phyloP scores from a whole-genome alignment of 2,888 invertebrate species.

The Bombyx huttoni region DNA sequence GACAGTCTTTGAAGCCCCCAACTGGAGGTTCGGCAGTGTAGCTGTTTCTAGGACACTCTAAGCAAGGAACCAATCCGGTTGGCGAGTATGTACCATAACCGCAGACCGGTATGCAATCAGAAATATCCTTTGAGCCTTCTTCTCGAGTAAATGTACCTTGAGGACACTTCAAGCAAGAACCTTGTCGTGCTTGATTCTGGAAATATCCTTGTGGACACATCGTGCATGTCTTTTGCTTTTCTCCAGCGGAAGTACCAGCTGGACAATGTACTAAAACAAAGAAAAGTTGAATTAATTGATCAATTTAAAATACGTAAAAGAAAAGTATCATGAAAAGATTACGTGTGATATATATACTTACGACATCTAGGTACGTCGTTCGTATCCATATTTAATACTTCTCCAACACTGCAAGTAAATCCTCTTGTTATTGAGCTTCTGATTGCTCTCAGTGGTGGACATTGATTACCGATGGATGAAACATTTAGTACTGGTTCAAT shows the following conservation, averaged over 20 bases:
- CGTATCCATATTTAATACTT: slow-evolving; percentile 94
- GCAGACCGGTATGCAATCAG: slow-evolving; percentile 93
- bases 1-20: slow-evolving; percentile 94
- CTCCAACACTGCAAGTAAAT: slow-evolving; percentile 93
- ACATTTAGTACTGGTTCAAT: slow-evolving; percentile 92
- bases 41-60: slow-evolving; percentile 94
- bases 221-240: slow-evolving; percentile 91
- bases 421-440: slow-evolving; percentile 88
- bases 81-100: slow-evolving; percentile 97
- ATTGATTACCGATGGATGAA: slow-evolving; percentile 91
- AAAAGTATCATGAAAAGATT: not conserved
- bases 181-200: slow-evolving; percentile 93
- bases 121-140: slow-evolving; percentile 88
- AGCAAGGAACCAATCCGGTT: slow-evolving; percentile 92
- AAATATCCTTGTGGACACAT: slow-evolving; percentile 94
- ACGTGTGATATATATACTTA: slow-evolving; percentile 62
- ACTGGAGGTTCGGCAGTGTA: slow-evolving; percentile 90
- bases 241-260: slow-evolving; percentile 93
- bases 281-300: slow-evolving; percentile 1
- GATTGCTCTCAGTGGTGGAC: slow-evolving; percentile 90
- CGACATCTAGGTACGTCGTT: slow-evolving; percentile 93
- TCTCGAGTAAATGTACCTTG: slow-evolving; percentile 93
- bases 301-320: not conserved
- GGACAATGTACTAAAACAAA: slow-evolving; percentile 89
- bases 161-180: slow-evolving; percentile 91